Conservation (phyloP, 2,888 invertebrate species). For the Limnephilus marmoratus region DNA sequence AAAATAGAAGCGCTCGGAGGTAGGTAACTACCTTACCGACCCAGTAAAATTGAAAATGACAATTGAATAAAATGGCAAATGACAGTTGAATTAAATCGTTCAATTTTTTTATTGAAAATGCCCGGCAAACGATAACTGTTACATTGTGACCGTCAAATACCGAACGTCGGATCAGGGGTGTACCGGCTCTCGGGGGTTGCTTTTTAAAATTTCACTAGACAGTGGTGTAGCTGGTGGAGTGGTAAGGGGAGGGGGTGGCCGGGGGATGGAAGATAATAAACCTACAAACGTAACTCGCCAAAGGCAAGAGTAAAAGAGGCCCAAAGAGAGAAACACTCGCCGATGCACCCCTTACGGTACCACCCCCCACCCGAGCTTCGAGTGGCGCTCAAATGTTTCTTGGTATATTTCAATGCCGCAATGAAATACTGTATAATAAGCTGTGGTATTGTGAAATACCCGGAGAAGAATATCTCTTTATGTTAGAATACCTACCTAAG, state of each 20-base stretch:
- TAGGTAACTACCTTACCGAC: not conserved
- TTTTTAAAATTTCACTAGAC: slow-evolving; percentile 52
- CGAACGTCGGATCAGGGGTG: slow-evolving; percentile 39
- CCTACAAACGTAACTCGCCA: slow-evolving; percentile 45
- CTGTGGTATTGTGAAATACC: not conserved
- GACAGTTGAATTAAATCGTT: slow-evolving; percentile 13
- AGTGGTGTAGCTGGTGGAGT: slow-evolving; percentile 20
- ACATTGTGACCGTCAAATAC: slow-evolving; percentile 45
- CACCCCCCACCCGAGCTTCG: not conserved
- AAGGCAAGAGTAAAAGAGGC: slow-evolving; percentile 42
- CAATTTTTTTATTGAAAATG: slow-evolving; percentile 5
- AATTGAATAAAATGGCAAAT: not conserved
- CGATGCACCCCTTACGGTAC: slow-evolving; percentile 13
- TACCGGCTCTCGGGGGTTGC: slow-evolving; percentile 37
- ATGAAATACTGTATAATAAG: not conserved
- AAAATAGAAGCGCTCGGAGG: not conserved
- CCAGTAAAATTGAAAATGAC: no score
- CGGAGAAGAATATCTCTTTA: not conserved
- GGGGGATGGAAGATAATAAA: slow-evolving; percentile 48
- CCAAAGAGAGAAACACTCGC: slow-evolving; percentile 41
- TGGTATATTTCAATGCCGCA: not conserved
- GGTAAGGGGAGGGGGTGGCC: not conserved
- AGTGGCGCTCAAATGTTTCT: slow-evolving; percentile 30
- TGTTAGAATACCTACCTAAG: not conserved
- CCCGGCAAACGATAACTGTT: slow-evolving; percentile 31